Percentiles rank a stretch among this genome's conserved stretches.
These are phyloP conservation scores for Syngnathoides biaculeatus DNA, from an alignment of 2,113 vertebrate genomes.

Conservation along the genomic window DNA sequence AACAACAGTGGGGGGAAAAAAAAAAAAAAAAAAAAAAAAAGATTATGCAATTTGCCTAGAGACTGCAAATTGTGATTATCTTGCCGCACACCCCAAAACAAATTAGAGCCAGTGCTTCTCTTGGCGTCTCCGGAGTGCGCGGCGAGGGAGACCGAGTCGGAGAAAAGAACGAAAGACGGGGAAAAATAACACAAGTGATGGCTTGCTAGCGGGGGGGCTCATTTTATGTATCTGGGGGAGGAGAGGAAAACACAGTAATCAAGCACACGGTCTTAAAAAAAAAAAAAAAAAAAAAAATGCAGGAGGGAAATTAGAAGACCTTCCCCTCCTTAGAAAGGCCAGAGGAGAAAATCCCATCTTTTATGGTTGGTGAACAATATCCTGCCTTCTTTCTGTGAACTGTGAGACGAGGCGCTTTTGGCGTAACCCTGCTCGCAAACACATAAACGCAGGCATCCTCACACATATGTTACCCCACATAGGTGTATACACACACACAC, in stretches of 20 bases:
- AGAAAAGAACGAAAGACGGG: conserved; percentile 13
- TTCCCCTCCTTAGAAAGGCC: conserved; percentile 12
- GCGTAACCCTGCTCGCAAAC: conserved; percentile 14
- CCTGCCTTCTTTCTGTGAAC: conserved; percentile 60
- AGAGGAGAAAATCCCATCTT: conserved; percentile 51
- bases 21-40: no score
- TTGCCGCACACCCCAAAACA: conserved; percentile 17
- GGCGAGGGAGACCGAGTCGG: conserved; percentile 14
- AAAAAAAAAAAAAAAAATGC: conserved; percentile 49
- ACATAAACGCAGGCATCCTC: conserved; percentile 12
- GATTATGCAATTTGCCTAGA: conserved; percentile 15
- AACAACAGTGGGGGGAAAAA: not conserved
- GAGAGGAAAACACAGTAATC: conserved; percentile 35
- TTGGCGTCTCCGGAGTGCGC: conserved; percentile 8
- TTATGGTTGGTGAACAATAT: conserved; percentile 69
- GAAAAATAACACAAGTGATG: conserved; percentile 41
- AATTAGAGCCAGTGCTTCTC: conserved; percentile 25
- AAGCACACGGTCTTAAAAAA: conserved; percentile 35
- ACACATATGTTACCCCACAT: conserved; percentile 24
- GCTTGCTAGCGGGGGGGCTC: conserved; percentile 45
- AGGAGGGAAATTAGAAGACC: conserved; percentile 31
- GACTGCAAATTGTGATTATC: conserved; percentile 24
- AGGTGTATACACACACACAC: conserved; percentile 16
- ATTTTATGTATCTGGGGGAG: conserved; percentile 49
- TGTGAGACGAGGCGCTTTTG: conserved; percentile 15